These are phyloP conservation scores for Caenorhabditis tropicalis DNA, from an alignment of 1,140 invertebrate genomes.

Conservation along the genomic window DNA sequence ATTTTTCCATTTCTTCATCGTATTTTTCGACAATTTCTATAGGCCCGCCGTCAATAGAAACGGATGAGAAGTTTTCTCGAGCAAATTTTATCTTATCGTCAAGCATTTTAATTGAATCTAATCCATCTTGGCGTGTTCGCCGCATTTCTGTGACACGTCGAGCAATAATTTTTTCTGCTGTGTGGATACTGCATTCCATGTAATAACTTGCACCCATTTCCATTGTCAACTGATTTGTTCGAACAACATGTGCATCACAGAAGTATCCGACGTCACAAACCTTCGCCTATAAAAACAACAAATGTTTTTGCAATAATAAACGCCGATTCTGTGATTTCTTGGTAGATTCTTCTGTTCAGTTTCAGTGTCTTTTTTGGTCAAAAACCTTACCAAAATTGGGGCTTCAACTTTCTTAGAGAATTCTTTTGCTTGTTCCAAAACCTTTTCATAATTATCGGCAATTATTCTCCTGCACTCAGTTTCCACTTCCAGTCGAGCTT, in stretches of 20 bases:
- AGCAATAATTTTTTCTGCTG: neutral
- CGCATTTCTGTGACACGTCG: neutral
- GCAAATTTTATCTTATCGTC: slow-evolving; percentile 17
- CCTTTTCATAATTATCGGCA: neutral
- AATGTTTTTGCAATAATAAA: neutral
- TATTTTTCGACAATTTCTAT: slow-evolving; percentile 21
- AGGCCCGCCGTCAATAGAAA: neutral
- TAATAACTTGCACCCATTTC: neutral
- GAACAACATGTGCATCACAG: neutral
- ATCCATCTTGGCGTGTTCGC: neutral
- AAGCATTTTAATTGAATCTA: neutral
- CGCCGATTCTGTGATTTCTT: too few relatives aligned
- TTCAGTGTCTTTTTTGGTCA: neutral
- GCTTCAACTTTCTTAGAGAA: slow-evolving; percentile 1
- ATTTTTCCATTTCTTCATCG: slow-evolving; percentile 2
- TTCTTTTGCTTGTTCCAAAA: neutral
- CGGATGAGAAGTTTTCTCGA: neutral
- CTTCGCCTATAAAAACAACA: neutral
- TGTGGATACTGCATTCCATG: neutral
- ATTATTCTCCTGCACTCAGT: neutral
- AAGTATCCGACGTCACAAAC: neutral
- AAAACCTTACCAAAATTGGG: neutral
- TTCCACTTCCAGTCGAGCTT: slow-evolving; percentile 14
- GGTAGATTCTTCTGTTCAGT: too few relatives aligned
- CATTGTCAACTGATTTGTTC: slow-evolving; percentile 1